Evolutionary conservation across 2,888 invertebrate genomes (phyloP).

Genomic region (Philopedon plagiatum): DNA sequence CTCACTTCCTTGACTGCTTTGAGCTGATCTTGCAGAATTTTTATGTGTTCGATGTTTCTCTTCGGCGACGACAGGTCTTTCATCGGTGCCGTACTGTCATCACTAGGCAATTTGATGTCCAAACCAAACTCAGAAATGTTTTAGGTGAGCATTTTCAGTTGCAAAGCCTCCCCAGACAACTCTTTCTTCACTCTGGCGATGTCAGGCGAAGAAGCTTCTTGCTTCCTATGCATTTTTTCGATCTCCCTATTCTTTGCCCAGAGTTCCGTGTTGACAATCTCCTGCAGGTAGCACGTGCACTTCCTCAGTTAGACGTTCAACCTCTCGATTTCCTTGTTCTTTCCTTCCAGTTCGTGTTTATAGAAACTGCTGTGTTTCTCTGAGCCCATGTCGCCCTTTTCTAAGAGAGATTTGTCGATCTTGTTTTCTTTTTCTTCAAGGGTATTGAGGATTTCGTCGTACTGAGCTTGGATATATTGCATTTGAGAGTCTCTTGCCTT

Average conservation of each 20-base stretch:
- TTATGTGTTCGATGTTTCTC: conserved; percentile 54
- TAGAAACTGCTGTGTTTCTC: conserved; percentile 62
- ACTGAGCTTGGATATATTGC: conserved; percentile 58
- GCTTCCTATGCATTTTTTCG: conserved; percentile 68
- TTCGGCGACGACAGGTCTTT: conserved; percentile 38
- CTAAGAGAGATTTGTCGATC: conserved; percentile 55
- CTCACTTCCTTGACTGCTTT: conserved; percentile 57
- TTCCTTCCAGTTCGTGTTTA: conserved; percentile 69
- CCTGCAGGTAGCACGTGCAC: conserved; percentile 66
- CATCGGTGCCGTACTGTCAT: conserved; percentile 29
- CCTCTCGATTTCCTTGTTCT: conserved; percentile 72
- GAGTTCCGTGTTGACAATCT: conserved; percentile 72
- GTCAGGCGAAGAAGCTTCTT: conserved; percentile 59
- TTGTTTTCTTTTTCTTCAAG: conserved; percentile 64
- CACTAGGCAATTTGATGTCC: conserved; percentile 53
- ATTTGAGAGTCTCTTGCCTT: conserved; percentile 66
- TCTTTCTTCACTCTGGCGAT: conserved; percentile 64
- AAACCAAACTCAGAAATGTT: conserved; percentile 63
- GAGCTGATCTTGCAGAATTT: conserved; percentile 59
- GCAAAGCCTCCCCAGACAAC: conserved; percentile 65
- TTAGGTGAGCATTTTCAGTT: conserved; percentile 61
- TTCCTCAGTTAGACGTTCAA: conserved; percentile 68
- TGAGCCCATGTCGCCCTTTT: conserved; percentile 55
- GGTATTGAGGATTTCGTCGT: conserved; percentile 58
- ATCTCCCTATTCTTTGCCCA: conserved; percentile 74